Evolutionary conservation across 2,113 vertebrate species (phyloP), one percentile per base, ranked within the genome.

Genomic region (Pleuronectes platessa): DNA sequence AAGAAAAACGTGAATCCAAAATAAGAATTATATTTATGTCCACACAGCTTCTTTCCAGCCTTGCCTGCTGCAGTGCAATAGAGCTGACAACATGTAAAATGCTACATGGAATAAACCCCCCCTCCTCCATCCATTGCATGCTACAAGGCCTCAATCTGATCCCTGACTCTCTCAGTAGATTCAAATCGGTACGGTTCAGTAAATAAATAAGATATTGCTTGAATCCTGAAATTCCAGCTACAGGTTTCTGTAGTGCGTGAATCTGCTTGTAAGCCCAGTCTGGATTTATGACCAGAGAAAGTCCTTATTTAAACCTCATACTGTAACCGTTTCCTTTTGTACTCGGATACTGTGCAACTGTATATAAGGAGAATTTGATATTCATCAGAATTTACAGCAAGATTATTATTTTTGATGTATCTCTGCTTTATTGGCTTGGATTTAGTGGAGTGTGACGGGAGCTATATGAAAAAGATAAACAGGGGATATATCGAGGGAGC

Each of bases 351-450:
- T 89, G 89, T 92, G 87, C 85, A 86, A 77, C 81, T 92, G 89
- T 92, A 88, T 61, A 88, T 92, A 90, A 63, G 54, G 77, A 88
- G 71, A 86, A 69, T 86, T 87, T 90, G 79, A 85, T 79, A 86
- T 73, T 92, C 86, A 86, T 88, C 81, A 74, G 71, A 68, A 84
- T 89, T 87, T 84, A 88, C 90, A 91, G 90, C 89, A 86, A 79
- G 49, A 76, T 81, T 78, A 61, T 83, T 83, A 14, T 86, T 81
- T 87, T 82, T 75, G 24, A 82, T 76, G 65, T 83, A 56, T 76
- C 85, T 86, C 59, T 89, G 87, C 81, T 90, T 87, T 74, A 79
- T 35, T 64, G 67, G 85, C 82, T 70, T 62, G 54, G 79, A 61
- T 79, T 21, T 37, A 68, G 60, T 61, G 76, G 66, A 59, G 63